Evolutionary conservation across 2,113 vertebrate genomes (phyloP), one percentile per base, ranked within the genome.

Genomic region (Thalassoma bifasciatum): DNA sequence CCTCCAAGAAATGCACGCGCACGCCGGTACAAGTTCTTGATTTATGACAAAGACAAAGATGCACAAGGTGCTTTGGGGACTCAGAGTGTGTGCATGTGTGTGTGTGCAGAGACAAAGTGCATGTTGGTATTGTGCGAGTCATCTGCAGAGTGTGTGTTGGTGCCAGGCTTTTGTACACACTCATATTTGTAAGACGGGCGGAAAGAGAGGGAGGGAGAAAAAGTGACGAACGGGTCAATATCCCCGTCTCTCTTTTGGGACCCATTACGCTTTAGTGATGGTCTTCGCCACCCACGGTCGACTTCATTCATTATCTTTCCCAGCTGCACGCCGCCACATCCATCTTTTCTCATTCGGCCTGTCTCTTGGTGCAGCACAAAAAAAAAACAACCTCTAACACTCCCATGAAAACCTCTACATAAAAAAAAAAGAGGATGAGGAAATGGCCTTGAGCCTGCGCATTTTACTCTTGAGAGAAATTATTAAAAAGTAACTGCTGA

Each of bases 291-390:
- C 89, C 79, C 90, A 79, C 89, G 83, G 85, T 89, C 89, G 75
- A 90, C 79, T 92, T 93, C 91, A 93, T 92, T 94, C 89, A 92
- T 93, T 93, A 91, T 88, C 86, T 85, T 90, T 92, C 81, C 58
- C 77, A 77, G 90, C 75, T 92, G 82, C 0, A 51, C 49, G 82
- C 56, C 34, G 77, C 93, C 72, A 63, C 82, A 91, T 93, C 86
- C 75, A 91, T 89, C 90, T 88, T 66, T 83, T 73, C 82, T 83
- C 81, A 81, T 87, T 89, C 72, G 14, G 62, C 61, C 76, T 72
- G 81, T 92, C 83, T 88, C 75, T 54, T 63, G 58, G 56, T 12
- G 21, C 77, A 87, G 83, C 84, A 85, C 23, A 53, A 75, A 56
- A 47, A 40, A 59, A 51, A n/a, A 22, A 53, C 8, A 72, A 76